Evolutionary conservation across 2,888 invertebrate species (phyloP).

Genomic region (Himalopsyche kuldschensis): DNA sequence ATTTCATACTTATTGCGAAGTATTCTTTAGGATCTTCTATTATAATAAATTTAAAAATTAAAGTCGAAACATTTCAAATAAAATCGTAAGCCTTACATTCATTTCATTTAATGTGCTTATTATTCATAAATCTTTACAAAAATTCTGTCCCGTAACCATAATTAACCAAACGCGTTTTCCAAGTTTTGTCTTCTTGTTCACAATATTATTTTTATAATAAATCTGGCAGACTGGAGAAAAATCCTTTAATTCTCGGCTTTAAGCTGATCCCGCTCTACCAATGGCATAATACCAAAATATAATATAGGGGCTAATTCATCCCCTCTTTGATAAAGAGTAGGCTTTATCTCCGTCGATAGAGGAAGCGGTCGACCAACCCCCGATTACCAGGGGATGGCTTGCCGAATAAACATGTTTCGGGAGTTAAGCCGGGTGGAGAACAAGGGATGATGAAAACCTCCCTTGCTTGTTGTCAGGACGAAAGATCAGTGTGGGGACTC

Average conservation of each 20-base stretch:
- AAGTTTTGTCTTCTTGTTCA: not conserved
- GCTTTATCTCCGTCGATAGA: not conserved
- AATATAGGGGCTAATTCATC: constrained; percentile 10
- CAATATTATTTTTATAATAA: no score
- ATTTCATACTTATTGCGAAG: no score
- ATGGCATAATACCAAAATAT: not conserved
- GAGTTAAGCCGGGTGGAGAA: not conserved
- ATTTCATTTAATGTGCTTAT: no score
- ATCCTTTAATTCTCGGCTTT: not conserved
- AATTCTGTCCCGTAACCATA: no score
- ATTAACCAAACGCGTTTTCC: no score
- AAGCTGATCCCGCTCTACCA: not conserved
- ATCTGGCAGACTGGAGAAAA: no score
- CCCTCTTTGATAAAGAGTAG: not conserved
- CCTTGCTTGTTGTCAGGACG: not conserved
- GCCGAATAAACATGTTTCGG: constrained; percentile 12
- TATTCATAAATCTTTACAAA: no score
- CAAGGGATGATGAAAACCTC: not conserved
- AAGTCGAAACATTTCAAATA: no score
- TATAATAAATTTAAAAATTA: no score
- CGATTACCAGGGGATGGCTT: constrained; percentile 8
- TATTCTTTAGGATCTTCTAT: no score
- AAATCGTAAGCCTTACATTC: no score
- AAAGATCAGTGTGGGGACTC: not conserved
- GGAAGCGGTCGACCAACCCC: constrained; percentile 23